A percentile compares a stretch with the other conserved stretches of the same genome.
Conservation (phyloP, 2,888 invertebrate genomes). For the Meta bourneti region DNA sequence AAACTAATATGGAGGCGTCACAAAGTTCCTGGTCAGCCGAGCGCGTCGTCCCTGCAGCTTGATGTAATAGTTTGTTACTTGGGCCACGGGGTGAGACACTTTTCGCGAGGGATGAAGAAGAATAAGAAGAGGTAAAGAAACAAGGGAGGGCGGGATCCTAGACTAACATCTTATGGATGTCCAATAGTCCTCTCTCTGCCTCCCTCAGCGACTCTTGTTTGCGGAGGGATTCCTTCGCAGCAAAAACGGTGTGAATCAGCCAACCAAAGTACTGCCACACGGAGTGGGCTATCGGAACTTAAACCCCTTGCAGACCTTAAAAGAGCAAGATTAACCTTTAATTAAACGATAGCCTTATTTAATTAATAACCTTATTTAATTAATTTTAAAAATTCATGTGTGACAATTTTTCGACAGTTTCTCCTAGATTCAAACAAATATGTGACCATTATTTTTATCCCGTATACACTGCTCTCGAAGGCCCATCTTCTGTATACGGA, state of each 20-base stretch:
- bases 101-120: constrained; percentile 22
- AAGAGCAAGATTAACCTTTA: too few relatives aligned
- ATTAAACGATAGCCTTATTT: background rate
- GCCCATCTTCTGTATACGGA: too few relatives aligned
- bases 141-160: constrained; percentile 15
- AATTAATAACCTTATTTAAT: background rate
- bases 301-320: too few relatives aligned
- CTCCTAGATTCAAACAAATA: too few relatives aligned
- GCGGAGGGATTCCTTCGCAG: background rate
- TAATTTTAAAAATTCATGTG: background rate
- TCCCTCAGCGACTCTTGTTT: constrained; percentile 44
- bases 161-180: constrained; percentile 67
- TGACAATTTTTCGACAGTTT: too few relatives aligned
- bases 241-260: constrained; percentile 28
- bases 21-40: constrained; percentile 14
- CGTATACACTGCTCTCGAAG: too few relatives aligned
- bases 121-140: constrained; percentile 10
- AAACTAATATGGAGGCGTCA: constrained; percentile 20
- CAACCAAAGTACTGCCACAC: too few relatives aligned
- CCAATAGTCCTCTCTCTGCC: constrained; percentile 13
- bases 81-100: constrained; percentile 23
- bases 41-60: constrained; percentile 25
- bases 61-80: constrained; percentile 35
- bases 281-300: too few relatives aligned
- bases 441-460: too few relatives aligned